A percentile compares a stretch with the other conserved stretches of the same genome.
Conservation (phyloP, 2,113 vertebrate species). For the Hyaena hyaena region DNA sequence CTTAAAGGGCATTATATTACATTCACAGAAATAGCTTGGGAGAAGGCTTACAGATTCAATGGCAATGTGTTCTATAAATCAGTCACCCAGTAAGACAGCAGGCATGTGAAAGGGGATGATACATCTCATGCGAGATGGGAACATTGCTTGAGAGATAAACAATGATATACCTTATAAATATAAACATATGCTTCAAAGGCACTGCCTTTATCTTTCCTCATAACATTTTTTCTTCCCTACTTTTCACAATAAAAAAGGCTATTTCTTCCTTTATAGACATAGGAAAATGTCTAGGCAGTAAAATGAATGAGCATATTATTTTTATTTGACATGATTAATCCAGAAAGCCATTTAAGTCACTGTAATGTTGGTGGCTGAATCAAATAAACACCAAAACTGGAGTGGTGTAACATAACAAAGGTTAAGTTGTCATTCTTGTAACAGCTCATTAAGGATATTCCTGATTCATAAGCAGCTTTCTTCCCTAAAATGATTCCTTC, state of each 20-base stretch:
- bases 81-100: not conserved
- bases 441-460: not conserved
- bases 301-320: slow-evolving; percentile 17
- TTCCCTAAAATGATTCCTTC: not conserved
- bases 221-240: not conserved
- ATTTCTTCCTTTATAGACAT: not conserved
- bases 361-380: not conserved
- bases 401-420: not conserved
- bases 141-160: slow-evolving; percentile 49
- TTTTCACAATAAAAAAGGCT: slow-evolving; percentile 19
- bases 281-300: not conserved
- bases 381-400: not conserved
- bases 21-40: slow-evolving; percentile 44
- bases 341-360: slow-evolving; percentile 9
- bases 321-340: slow-evolving; percentile 58
- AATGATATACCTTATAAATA: slow-evolving; percentile 24
- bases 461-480: not conserved
- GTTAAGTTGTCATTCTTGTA: not conserved
- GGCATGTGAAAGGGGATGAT: not conserved
- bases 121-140: not conserved
- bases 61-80: not conserved
- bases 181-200: slow-evolving; percentile 7
- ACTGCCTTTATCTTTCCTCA: not conserved
- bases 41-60: slow-evolving; percentile 4
- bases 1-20: slow-evolving; percentile 38